phyloP scores from a whole-genome alignment of 2,113 vertebrate species.

The Numida meleagris region DNA sequence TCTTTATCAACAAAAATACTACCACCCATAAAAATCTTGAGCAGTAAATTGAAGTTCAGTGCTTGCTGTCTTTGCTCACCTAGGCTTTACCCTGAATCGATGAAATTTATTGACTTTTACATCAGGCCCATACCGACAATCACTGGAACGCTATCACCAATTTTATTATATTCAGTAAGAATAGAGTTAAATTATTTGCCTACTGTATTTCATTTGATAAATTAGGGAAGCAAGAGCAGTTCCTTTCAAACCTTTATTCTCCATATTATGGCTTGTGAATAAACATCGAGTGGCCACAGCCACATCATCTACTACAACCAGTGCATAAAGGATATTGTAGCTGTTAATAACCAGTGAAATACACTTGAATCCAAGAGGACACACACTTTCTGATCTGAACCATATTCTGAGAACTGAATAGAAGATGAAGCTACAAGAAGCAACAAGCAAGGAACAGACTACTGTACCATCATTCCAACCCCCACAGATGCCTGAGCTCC shows the following conservation, averaged over 20 bases:
- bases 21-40: neutral
- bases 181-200: neutral
- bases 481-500: slow-evolving; percentile 89
- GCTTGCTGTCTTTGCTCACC: neutral
- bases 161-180: neutral
- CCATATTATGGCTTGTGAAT: neutral
- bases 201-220: neutral
- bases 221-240: neutral
- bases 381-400: neutral
- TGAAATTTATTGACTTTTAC: neutral
- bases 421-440: neutral
- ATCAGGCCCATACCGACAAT: neutral
- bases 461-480: slow-evolving; percentile 94
- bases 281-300: neutral
- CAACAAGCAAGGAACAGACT: neutral
- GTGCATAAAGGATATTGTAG: neutral
- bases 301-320: neutral
- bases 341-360: neutral
- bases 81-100: neutral
- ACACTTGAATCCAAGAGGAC: neutral
- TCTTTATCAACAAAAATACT: neutral
- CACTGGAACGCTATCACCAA: neutral
- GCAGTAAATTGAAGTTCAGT: neutral
- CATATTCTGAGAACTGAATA: neutral
- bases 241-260: neutral